Percentiles rank a stretch among this genome's conserved stretches.
phyloP scores from a whole-genome alignment of 2,888 invertebrate genomes.

The Heliconius charithonia region DNA sequence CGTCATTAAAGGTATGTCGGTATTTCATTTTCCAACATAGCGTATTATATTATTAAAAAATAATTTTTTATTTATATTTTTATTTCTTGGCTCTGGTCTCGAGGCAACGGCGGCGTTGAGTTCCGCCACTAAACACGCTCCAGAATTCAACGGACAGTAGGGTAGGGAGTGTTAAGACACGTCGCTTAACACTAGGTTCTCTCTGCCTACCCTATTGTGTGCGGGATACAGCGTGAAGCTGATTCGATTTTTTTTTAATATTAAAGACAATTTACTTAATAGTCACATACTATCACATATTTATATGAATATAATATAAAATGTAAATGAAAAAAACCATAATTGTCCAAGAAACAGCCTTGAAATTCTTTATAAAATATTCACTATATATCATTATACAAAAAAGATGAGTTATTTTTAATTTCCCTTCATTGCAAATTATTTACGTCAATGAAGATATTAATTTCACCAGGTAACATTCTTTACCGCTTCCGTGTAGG shows the following conservation, averaged over 20 bases:
- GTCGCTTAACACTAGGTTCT: no score
- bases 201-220: no score
- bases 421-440: conserved; percentile 13
- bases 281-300: not conserved
- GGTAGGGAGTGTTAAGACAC: no score
- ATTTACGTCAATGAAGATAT: conserved; percentile 25
- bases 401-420: conserved; percentile 27
- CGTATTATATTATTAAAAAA: no score
- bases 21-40: no score
- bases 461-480: conserved; percentile 27
- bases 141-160: no score
- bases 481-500: conserved; percentile 32
- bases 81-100: no score
- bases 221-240: no score
- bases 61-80: no score
- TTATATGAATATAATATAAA: not conserved
- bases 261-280: not conserved
- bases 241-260: not conserved
- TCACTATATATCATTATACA: conserved; percentile 19
- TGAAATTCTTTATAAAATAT: conserved; percentile 23
- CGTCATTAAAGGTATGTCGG: no score
- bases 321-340: not conserved
- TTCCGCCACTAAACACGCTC: no score
- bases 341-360: conserved; percentile 17
- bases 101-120: no score